Conservation (phyloP, 1,140 invertebrate species). For the Mycetomoellerius zeteki region DNA sequence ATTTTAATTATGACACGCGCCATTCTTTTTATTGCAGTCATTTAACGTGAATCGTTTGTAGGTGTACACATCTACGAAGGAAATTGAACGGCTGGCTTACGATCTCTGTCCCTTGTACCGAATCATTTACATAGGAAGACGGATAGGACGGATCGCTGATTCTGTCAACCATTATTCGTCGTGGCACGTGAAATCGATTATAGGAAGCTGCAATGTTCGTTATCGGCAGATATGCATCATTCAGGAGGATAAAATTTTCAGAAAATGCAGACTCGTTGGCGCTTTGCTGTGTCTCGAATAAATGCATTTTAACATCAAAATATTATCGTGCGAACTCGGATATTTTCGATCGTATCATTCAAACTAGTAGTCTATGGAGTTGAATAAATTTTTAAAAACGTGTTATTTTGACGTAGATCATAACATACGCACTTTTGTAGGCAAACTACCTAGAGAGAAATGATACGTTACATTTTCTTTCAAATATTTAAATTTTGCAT, state of each 20-base stretch:
- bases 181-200: constrained; percentile 71
- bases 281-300: constrained; percentile 20
- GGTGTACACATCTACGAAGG: constrained; percentile 43
- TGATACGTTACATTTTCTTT: background rate
- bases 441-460: background rate
- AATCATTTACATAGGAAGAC: constrained; percentile 70
- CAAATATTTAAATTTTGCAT: constrained; percentile 4
- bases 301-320: constrained; percentile 26
- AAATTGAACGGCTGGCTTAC: constrained; percentile 71
- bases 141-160: constrained; percentile 72
- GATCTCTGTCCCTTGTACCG: constrained; percentile 60
- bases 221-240: constrained; percentile 62
- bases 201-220: constrained; percentile 67
- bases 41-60: constrained; percentile 44
- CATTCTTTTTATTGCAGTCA: constrained; percentile 57
- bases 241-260: constrained; percentile 37
- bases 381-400: constrained; percentile 1
- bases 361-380: background rate
- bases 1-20: constrained; percentile 47
- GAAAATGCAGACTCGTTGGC: constrained; percentile 30
- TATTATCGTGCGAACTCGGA: background rate
- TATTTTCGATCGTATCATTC: constrained; percentile 7
- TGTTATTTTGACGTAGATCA: background rate
- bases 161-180: constrained; percentile 71
- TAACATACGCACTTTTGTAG: background rate